phyloP scores from a whole-genome alignment of 2,888 invertebrate species.

The Philereme vetulata region DNA sequence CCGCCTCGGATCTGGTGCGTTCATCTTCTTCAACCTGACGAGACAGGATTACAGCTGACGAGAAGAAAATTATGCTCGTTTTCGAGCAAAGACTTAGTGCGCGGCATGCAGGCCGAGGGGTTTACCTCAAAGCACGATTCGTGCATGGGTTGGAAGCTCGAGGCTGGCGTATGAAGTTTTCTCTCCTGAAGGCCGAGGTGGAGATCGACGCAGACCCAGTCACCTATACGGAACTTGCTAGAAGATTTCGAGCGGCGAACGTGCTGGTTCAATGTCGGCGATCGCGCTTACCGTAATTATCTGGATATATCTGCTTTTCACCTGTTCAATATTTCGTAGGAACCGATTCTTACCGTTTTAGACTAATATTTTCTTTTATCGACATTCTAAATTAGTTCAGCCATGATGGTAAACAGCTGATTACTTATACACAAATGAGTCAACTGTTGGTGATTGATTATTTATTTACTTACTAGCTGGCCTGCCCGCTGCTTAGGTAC shows the following conservation, averaged over 20 bases:
- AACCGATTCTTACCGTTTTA: slow-evolving; percentile 17
- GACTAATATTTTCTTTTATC: background rate
- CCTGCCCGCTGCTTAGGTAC: no score
- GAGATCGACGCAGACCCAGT: slow-evolving; percentile 74
- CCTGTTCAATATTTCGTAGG: slow-evolving; percentile 21
- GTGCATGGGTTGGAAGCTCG: slow-evolving; percentile 72
- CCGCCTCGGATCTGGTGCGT: slow-evolving; percentile 71
- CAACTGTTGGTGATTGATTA: no score
- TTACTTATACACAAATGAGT: background rate
- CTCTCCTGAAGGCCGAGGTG: slow-evolving; percentile 71
- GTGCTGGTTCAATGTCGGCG: slow-evolving; percentile 66
- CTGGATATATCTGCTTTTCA: slow-evolving; percentile 42
- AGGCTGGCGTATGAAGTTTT: slow-evolving; percentile 78
- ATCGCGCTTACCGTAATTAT: slow-evolving; percentile 66
- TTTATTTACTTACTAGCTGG: no score
- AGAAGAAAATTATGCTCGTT: slow-evolving; percentile 73
- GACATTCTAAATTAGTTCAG: background rate
- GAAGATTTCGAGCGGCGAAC: slow-evolving; percentile 68
- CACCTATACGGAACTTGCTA: slow-evolving; percentile 69
- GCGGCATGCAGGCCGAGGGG: slow-evolving; percentile 68
- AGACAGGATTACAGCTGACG: slow-evolving; percentile 81
- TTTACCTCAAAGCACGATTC: slow-evolving; percentile 67
- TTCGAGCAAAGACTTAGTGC: slow-evolving; percentile 79
- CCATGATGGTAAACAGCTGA: background rate
- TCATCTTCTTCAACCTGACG: slow-evolving; percentile 77